phyloP scores from a whole-genome alignment of 2,797 vertebrate genomes.

The Corythornis leucogaster region DNA sequence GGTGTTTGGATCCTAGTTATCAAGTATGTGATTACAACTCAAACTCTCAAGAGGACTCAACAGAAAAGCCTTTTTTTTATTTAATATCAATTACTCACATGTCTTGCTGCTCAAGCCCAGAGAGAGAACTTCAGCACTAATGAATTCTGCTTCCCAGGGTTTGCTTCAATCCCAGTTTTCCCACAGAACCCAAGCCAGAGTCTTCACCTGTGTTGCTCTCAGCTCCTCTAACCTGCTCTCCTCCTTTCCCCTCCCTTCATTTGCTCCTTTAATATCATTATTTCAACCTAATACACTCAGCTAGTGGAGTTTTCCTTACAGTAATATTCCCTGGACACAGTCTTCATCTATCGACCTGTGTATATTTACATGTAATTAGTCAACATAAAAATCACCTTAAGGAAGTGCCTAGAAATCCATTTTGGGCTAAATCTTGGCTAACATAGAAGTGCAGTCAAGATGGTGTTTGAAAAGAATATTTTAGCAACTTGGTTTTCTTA shows the following conservation, averaged over 20 bases:
- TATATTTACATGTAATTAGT: background rate
- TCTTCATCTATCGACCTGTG: accelerated
- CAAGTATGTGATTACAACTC: conserved; percentile 7
- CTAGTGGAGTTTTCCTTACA: background rate
- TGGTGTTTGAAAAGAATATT: background rate
- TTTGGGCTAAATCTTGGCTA: background rate
- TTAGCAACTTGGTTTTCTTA: background rate
- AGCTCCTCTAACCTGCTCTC: background rate
- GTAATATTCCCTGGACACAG: background rate
- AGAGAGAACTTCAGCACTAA: background rate
- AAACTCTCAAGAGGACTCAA: conserved; percentile 3
- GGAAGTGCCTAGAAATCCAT: background rate
- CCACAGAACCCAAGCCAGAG: background rate
- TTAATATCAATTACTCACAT: background rate
- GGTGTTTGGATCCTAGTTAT: background rate
- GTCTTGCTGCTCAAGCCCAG: conserved; percentile 14
- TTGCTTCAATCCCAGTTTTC: background rate
- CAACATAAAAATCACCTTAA: background rate
- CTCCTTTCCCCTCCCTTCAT: background rate
- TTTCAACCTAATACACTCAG: background rate
- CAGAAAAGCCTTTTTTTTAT: conserved; percentile 1
- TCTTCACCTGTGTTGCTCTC: background rate
- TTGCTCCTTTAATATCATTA: background rate
- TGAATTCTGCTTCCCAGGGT: background rate
- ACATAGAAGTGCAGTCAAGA: background rate